Percentiles rank a stretch among this genome's conserved stretches.
Evolutionary conservation across 2,888 invertebrate genomes (phyloP).

Genomic region (Melanargia galathea): DNA sequence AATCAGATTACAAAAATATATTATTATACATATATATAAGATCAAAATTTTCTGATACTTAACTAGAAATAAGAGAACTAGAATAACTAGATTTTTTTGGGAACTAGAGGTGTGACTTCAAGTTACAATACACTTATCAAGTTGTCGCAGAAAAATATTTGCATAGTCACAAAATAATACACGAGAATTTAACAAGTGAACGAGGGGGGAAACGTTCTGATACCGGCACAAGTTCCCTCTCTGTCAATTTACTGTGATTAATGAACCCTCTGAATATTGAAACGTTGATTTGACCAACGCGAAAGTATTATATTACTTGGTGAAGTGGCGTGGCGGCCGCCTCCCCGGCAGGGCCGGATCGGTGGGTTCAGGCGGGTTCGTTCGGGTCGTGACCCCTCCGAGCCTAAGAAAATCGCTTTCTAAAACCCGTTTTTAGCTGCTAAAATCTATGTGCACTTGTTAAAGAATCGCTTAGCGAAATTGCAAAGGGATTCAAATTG

Average conservation of each 20-base stretch:
- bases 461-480: slow-evolving; percentile 2
- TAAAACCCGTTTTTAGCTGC: slow-evolving; percentile 14
- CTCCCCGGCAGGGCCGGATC: slow-evolving; percentile 23
- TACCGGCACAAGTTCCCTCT: slow-evolving; percentile 63
- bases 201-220: slow-evolving; percentile 52
- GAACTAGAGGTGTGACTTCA: no score
- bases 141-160: slow-evolving; percentile 53
- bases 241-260: slow-evolving; percentile 80
- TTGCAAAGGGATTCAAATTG: background rate
- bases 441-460: slow-evolving; percentile 8
- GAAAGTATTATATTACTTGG: slow-evolving; percentile 74
- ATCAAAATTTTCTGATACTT: no score
- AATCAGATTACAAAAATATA: no score
- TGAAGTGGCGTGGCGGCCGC: slow-evolving; percentile 55
- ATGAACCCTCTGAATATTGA: slow-evolving; percentile 78
- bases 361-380: slow-evolving; percentile 12
- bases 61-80: no score
- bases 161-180: slow-evolving; percentile 49
- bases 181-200: slow-evolving; percentile 44
- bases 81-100: no score
- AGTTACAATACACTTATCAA: slow-evolving; percentile 35
- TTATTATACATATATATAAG: no score
- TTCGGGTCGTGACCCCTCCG: slow-evolving; percentile 16
- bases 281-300: slow-evolving; percentile 75
- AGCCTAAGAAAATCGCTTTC: slow-evolving; percentile 21